phyloP scores from a whole-genome alignment of 2,888 invertebrate genomes.

The Plagodis pulveraria region DNA sequence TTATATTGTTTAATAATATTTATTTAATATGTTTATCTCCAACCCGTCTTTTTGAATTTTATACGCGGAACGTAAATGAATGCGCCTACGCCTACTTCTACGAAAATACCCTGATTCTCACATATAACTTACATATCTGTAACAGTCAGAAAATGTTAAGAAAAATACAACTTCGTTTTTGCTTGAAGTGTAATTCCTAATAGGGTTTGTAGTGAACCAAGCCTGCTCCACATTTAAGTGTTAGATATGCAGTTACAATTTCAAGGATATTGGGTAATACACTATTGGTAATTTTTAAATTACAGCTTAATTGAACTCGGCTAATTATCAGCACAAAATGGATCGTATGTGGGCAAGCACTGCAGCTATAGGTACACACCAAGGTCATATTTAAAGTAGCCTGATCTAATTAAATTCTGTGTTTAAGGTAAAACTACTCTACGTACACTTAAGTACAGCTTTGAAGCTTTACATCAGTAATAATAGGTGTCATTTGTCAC shows the following conservation, averaged over 20 bases:
- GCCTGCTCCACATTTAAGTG: conserved; percentile 11
- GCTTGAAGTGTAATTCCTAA: background rate
- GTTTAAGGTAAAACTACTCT: conserved; percentile 13
- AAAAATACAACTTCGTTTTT: conserved; percentile 4
- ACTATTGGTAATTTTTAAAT: conserved; percentile 15
- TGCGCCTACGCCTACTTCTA: no score
- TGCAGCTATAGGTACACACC: background rate
- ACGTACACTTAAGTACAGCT: conserved; percentile 2
- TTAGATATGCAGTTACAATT: conserved; percentile 21
- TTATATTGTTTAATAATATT: no score
- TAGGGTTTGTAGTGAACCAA: conserved; percentile 1
- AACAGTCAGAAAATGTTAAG: background rate
- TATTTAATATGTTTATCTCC: no score
- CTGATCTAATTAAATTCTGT: conserved; percentile 12
- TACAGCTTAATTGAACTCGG: conserved; percentile 14
- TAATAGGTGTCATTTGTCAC: background rate
- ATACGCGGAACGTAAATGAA: no score
- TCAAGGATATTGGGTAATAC: conserved; percentile 16
- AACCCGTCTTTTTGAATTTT: no score
- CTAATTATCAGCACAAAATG: conserved; percentile 1
- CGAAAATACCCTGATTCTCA: no score
- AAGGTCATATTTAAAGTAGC: conserved; percentile 13
- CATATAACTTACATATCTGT: no score
- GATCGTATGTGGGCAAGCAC: no score
- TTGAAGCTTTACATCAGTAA: conserved; percentile 5